These are phyloP conservation scores for Watsonalla cultraria DNA, from an alignment of 2,888 invertebrate species.

Conservation along the genomic window DNA sequence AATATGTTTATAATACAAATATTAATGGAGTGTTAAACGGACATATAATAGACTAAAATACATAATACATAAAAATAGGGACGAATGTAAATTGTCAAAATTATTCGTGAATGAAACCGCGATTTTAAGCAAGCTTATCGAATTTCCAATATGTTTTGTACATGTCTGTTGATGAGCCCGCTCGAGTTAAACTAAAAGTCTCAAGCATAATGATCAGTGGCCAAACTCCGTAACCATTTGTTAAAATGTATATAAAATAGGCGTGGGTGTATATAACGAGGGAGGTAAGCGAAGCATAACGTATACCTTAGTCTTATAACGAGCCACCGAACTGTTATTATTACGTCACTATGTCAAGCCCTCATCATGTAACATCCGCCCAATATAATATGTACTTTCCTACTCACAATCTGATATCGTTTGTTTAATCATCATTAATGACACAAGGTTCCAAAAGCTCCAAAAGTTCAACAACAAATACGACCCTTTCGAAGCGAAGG, in stretches of 20 bases:
- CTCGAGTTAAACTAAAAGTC: background rate
- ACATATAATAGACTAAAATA: no score
- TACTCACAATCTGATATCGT: constrained; percentile 58
- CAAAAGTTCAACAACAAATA: constrained; percentile 15
- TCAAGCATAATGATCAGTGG: constrained; percentile 5
- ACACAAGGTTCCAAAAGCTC: constrained; percentile 42
- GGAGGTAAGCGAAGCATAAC: constrained; percentile 62
- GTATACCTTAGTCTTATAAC: constrained; percentile 69
- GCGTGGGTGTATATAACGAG: constrained; percentile 54
- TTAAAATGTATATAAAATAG: constrained; percentile 47
- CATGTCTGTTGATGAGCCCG: no score
- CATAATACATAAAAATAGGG: no score
- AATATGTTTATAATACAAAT: no score
- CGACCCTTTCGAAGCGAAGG: constrained; percentile 34
- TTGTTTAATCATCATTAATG: constrained; percentile 39
- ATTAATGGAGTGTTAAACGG: no score
- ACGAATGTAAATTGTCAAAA: no score
- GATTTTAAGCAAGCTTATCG: no score
- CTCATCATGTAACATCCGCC: constrained; percentile 72
- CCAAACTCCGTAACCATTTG: constrained; percentile 33
- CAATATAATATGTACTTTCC: constrained; percentile 40
- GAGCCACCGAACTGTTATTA: constrained; percentile 70
- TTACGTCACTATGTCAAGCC: constrained; percentile 70
- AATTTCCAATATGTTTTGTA: no score
- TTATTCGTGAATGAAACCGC: no score